Evolutionary conservation across 37 sponge, comb jelly and placozoan species (phyloP).

Genomic region (Oopsacas minuta): DNA sequence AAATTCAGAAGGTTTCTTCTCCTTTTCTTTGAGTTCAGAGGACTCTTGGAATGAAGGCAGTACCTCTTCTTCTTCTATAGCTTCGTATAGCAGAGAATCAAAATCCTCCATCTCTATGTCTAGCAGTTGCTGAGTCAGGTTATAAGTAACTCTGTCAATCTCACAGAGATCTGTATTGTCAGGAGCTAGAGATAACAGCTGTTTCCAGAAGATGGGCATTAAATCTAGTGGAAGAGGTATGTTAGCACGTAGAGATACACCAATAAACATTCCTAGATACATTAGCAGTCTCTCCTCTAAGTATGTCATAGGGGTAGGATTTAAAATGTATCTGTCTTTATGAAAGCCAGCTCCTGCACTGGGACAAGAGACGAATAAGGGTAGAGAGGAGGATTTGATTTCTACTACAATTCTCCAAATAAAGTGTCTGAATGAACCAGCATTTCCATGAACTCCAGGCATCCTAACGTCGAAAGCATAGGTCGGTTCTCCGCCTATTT

Average conservation of each 20-base stretch:
- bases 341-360: constrained; percentile 73
- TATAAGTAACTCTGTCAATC: constrained; percentile 72
- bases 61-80: neutral
- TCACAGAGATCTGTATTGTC: constrained; percentile 50
- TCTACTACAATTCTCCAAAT: constrained; percentile 82
- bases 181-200: constrained; percentile 38
- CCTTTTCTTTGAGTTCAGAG: neutral
- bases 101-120: constrained; percentile 19
- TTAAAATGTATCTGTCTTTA: constrained; percentile 72
- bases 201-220: constrained; percentile 86
- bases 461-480: constrained; percentile 92
- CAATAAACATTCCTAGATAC: constrained; percentile 90
- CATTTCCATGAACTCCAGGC: constrained; percentile 63
- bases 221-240: constrained; percentile 80
- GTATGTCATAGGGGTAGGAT: constrained; percentile 62
- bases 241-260: constrained; percentile 79
- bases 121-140: constrained; percentile 42
- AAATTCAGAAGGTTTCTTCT: neutral
- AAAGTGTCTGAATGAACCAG: constrained; percentile 92
- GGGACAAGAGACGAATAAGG: constrained; percentile 74
- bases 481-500: constrained; percentile 84
- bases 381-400: constrained; percentile 61
- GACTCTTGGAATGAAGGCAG: neutral
- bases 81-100: neutral
- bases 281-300: constrained; percentile 80